phyloP scores from a whole-genome alignment of 2,888 invertebrate species.

The Perithous albicinctus region DNA sequence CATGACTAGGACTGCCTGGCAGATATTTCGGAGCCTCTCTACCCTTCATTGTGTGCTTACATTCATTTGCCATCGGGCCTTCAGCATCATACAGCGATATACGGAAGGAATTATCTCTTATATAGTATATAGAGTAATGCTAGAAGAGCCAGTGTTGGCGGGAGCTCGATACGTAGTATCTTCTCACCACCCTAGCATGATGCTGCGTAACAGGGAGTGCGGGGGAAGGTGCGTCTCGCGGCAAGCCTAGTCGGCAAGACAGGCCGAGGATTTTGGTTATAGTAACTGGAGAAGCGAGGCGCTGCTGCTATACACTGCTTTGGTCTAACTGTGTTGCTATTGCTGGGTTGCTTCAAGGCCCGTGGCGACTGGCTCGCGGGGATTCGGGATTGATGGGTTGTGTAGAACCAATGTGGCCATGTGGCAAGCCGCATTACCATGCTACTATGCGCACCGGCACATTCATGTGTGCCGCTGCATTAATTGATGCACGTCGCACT shows the following conservation, averaged over 20 bases:
- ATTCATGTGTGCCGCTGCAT: conserved; percentile 82
- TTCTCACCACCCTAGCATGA: background rate
- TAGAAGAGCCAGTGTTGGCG: background rate
- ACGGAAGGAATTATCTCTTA: conserved; percentile 1
- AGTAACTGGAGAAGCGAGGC: background rate
- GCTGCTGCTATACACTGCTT: conserved; percentile 2
- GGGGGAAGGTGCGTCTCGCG: background rate
- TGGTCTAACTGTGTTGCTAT: conserved; percentile 5
- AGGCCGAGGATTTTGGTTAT: background rate
- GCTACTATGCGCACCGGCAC: conserved; percentile 79
- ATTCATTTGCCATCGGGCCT: conserved; percentile 2
- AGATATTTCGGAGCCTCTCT: conserved; percentile 9
- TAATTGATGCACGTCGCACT: conserved; percentile 80
- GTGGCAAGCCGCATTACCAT: conserved; percentile 79
- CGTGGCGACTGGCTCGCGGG: conserved; percentile 49
- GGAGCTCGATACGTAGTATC: conserved; percentile 4
- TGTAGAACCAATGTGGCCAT: conserved; percentile 73
- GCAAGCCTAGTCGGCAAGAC: conserved; percentile 22
- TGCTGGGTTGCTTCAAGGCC: conserved; percentile 12
- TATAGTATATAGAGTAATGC: background rate
- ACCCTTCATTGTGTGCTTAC: background rate
- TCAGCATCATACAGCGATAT: conserved; percentile 2
- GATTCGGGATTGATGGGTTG: conserved; percentile 78
- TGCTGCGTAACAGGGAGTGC: conserved; percentile 1
- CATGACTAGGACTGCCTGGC: conserved; percentile 39